Evolutionary conservation across 2,888 invertebrate genomes (phyloP).

Genomic region (Conus canariensis): DNA sequence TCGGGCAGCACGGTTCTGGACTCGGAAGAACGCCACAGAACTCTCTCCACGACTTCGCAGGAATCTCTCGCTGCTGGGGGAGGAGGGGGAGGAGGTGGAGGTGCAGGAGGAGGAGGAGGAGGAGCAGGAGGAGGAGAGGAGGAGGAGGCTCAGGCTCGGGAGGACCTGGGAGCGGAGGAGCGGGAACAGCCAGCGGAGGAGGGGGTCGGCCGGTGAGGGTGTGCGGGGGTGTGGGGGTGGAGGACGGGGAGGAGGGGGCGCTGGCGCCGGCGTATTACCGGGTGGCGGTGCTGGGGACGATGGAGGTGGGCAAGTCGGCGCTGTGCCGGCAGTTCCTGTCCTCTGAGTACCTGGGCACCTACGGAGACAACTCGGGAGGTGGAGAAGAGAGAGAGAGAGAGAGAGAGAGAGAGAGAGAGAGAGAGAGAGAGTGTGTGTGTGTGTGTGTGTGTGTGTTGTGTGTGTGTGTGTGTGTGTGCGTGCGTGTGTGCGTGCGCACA

Average conservation of each 20-base stretch:
- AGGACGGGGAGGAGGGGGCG: constrained; percentile 24
- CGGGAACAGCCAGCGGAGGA: not conserved
- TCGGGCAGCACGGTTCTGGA: constrained; percentile 43
- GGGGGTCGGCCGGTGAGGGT: not conserved
- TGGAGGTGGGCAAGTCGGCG: constrained; percentile 51
- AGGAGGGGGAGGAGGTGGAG: not conserved
- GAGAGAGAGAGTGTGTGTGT: not conserved
- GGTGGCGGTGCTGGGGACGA: constrained; percentile 49
- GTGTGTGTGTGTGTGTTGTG: not conserved
- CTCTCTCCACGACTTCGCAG: constrained; percentile 37
- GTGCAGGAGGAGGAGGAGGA: not conserved
- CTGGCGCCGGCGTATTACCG: constrained; percentile 43
- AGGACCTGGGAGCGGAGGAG: not conserved
- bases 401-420: no score
- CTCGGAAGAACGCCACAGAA: constrained; percentile 37
- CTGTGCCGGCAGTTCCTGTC: constrained; percentile 51
- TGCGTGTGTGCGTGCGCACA: not conserved
- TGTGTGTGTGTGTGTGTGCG: constrained; percentile 9
- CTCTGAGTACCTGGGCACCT: constrained; percentile 52
- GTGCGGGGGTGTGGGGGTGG: constrained; percentile 29
- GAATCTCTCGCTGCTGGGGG: constrained; percentile 9
- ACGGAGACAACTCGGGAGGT: constrained; percentile 41
- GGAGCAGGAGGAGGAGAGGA: not conserved
- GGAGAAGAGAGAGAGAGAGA: no score
- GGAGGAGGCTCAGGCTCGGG: no score